Evolutionary conservation across 2,888 invertebrate genomes (phyloP).

Genomic region (Bellardia bayeri): DNA sequence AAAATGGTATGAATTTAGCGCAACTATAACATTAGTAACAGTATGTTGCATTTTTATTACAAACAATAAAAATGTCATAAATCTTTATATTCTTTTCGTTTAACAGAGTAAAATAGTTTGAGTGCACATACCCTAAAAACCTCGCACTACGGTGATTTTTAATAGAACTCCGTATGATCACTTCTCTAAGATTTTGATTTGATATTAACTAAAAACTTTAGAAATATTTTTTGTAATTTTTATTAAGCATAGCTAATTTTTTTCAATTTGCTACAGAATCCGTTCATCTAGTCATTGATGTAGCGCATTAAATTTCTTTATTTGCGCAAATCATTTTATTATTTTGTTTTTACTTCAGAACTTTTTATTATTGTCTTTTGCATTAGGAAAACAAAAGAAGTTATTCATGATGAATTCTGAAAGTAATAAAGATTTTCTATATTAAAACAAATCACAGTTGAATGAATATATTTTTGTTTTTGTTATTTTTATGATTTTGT

Average conservation of each 20-base stretch:
- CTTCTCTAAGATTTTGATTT: too few relatives aligned
- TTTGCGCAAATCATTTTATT: constrained; percentile 23
- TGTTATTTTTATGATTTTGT: background rate
- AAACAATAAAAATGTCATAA: constrained; percentile 71
- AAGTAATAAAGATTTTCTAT: constrained; percentile 7
- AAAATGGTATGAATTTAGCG: constrained; percentile 48
- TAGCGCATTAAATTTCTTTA: background rate
- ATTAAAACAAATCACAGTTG: constrained; percentile 5
- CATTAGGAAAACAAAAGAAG: constrained; percentile 32
- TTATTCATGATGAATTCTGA: constrained; percentile 10
- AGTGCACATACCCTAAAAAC: background rate
- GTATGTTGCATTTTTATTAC: constrained; percentile 70
- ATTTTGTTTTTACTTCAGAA: constrained; percentile 23
- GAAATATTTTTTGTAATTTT: too few relatives aligned
- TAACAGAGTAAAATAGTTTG: constrained; percentile 8
- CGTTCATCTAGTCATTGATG: background rate
- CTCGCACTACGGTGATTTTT: background rate
- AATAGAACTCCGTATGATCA: background rate
- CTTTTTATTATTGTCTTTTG: constrained; percentile 23
- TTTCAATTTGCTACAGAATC: background rate
- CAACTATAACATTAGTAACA: constrained; percentile 68
- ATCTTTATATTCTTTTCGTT: constrained; percentile 54
- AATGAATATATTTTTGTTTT: background rate
- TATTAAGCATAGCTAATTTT: background rate
- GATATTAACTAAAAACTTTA: too few relatives aligned